Conservation (phyloP, 2,888 invertebrate species). For the Philereme transversata region DNA sequence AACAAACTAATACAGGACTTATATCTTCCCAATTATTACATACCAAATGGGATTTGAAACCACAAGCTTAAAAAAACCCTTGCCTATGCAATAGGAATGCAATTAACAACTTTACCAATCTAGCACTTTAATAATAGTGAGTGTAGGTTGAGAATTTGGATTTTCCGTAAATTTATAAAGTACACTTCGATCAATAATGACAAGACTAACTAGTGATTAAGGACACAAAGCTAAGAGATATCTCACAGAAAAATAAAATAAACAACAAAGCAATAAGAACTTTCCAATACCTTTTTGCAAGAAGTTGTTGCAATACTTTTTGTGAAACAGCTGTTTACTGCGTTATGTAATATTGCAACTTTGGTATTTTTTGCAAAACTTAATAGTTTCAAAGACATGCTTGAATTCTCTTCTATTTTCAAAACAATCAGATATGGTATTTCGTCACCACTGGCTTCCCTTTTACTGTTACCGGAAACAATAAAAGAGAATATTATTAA, state of each 20-base stretch:
- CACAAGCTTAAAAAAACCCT: no score
- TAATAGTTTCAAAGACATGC: constrained; percentile 66
- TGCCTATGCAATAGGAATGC: no score
- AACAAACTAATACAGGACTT: no score
- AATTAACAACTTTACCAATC: no score
- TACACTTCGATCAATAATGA: no score
- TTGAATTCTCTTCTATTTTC: constrained; percentile 49
- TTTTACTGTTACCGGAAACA: constrained; percentile 67
- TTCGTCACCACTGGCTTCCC: constrained; percentile 68
- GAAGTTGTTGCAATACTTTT: constrained; percentile 73
- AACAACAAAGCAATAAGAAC: constrained; percentile 22
- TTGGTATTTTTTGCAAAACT: constrained; percentile 56
- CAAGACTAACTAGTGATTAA: no score
- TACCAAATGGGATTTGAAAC: no score
- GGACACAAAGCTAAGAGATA: no score
- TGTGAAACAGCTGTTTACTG: constrained; percentile 56
- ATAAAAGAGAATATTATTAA: constrained; percentile 44
- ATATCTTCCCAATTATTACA: no score
- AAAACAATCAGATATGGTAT: constrained; percentile 55
- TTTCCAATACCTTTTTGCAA: constrained; percentile 70
- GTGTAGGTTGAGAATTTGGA: no score
- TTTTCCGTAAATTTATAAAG: no score
- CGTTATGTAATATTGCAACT: constrained; percentile 58
- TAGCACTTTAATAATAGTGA: no score
- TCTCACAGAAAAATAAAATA: not conserved